Base-by-base conservation (phyloP, 2,113 vertebrate genomes). In the Narcine bancroftii region DNA sequence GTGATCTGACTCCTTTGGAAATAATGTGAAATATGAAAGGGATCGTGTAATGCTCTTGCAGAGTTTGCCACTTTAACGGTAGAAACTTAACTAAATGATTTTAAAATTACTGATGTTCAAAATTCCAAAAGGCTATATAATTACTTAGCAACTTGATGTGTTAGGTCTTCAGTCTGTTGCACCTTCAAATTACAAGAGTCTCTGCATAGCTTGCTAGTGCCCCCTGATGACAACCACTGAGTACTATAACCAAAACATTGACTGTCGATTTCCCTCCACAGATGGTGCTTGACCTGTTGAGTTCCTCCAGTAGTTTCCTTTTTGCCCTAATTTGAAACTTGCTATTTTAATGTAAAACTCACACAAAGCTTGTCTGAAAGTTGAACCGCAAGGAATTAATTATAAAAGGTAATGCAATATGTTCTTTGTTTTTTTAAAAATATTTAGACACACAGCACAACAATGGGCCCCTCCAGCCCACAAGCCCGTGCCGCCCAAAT, bases 291-390 rank as follows among this genome's bases (percentile, higher is more conserved):
- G n/a, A n/a, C n/a, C n/a, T n/a, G n/a, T n/a, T n/a, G n/a, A n/a
- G n/a, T n/a, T n/a, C n/a, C n/a, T n/a, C n/a, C n/a, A n/a, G n/a
- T n/a, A n/a, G n/a, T n/a, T n/a, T n/a, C n/a, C n/a, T n/a, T n/a
- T n/a, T n/a, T n/a, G n/a, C n/a, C n/a, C n/a, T n/a, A 69, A 81
- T n/a, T 87, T 36, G 60, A 87, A 87, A 87, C 50, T 60, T 63
- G 1, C 15, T 87, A 42, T 6, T 63, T 87, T 36, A 87, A 87
- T 33, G n/a, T 60, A 60, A 85, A 87, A 60, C 33, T 60, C 33
- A 87, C 53, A 63, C 81, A 87, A 36, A 87, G 36, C 15, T 15
- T 63, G 15, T 63, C n/a, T 87, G n/a, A n/a, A 87, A 36, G 5
- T 36, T 60, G 47, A 53, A 81, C 26, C 77, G 10, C 5, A 36